Evolutionary conservation across 2,888 invertebrate species (phyloP).

Genomic region (Ichneumoninae sp.): DNA sequence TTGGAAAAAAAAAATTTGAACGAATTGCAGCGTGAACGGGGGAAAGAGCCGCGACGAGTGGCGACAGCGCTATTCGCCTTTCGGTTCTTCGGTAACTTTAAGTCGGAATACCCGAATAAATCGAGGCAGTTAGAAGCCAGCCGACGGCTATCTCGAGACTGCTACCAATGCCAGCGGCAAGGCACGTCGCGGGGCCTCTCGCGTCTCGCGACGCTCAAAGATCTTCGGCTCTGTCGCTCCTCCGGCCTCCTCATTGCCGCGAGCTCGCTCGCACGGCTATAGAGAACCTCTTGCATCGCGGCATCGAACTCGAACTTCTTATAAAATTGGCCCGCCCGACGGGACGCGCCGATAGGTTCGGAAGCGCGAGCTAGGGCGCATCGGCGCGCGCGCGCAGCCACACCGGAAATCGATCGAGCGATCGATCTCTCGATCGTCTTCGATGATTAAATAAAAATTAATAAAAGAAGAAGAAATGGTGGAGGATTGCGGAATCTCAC

Average conservation of each 20-base stretch:
- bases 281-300: conserved; percentile 43
- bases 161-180: conserved; percentile 82
- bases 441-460: neutral
- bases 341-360: conserved; percentile 28
- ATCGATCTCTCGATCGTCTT: conserved; percentile 26
- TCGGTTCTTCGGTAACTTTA: conserved; percentile 77
- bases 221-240: conserved; percentile 55
- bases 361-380: neutral
- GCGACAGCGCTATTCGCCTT: conserved; percentile 35
- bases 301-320: conserved; percentile 64
- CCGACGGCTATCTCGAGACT: conserved; percentile 84
- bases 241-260: neutral
- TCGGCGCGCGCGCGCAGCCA: neutral
- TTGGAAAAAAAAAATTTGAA: conserved; percentile 1
- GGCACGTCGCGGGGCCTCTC: conserved; percentile 79
- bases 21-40: conserved; percentile 28
- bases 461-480: neutral
- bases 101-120: conserved; percentile 81
- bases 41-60: conserved; percentile 11
- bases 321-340: conserved; percentile 63
- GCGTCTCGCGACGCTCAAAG: conserved; percentile 61
- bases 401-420: conserved; percentile 9
- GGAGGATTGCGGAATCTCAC: too few species aligned
- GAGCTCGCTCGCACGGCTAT: conserved; percentile 16
- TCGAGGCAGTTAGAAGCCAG: conserved; percentile 83